Base-by-base conservation (phyloP, 2,888 invertebrate genomes). In the Polymixis flavicincta region DNA sequence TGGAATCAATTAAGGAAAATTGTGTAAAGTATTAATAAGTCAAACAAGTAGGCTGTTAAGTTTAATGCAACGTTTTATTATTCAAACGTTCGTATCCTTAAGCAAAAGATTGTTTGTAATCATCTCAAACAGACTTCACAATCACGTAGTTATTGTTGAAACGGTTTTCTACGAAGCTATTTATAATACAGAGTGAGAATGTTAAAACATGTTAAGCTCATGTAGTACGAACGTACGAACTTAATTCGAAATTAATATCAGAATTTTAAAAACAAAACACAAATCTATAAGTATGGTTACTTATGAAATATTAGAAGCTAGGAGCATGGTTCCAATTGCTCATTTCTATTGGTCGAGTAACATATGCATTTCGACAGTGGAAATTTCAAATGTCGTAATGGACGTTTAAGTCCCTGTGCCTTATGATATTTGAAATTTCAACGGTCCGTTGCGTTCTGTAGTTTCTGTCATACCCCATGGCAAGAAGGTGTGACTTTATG, bases 1-100 rank as follows among this genome's bases (percentile, higher is more conserved):
- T 48, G n/a, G 52, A 80, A 22, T 60, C 9, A 80, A 64, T 63
- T 71, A 50, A 54, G 66, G 48, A 63, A 57, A 70, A 70, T 63
- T 17, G 13, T 28, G 42, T 11, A n/a, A 66, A 42, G 14, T 68
- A 45, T 45, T 45, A 52, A 32, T 17, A 57, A 67, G 37, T 54
- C 54, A 50, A 25, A 0, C 13, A 22, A 54, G 14, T 14, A 54
- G 55, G 1, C 17, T 77, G 67, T 68, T 66, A 59, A 67, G 42
- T 71, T 54, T 61, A 48, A 69, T 67, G 52, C 32, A 50, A 55
- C 19, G 28, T 71, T 64, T 71, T 64, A 50, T 71, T 63, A 82
- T 67, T 63, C 48, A 67, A 76, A 66, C 22, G 63, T 76, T 76
- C 9, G n/a, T 14, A 63, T 80, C 54, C 48, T 37, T 48, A 61